Evolutionary conservation across 2,888 invertebrate species (phyloP), one percentile per base, ranked within the genome.

Genomic region (Drosophila subsilvestris): DNA sequence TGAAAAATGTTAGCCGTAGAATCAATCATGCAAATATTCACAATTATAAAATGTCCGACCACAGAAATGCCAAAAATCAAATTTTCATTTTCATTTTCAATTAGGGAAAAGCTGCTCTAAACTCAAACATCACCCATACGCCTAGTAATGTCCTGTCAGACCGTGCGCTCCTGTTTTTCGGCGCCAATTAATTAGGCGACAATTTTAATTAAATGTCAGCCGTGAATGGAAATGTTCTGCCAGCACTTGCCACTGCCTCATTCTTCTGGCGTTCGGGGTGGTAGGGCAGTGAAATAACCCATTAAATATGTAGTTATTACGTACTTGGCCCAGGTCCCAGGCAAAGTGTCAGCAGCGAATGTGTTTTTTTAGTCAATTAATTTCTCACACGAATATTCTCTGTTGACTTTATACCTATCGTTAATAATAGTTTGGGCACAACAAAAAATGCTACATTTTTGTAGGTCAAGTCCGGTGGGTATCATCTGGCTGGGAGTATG

Each of bases 171-270:
- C 55, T 50, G 42, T 61, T 44, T 61, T 80, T 80, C 73, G 82
- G 87, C 81, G 82, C 85, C 81, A 69, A 84, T 84, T 86, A 82
- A 87, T 82, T 82, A 84, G 85, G 74, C 73, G 71, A 65, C 79
- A 85, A 81, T 85, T 87, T 83, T 83, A 83, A 83, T 83, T 85
- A 83, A 87, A 83, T 74, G 72, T 63, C 82, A 63, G 71, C 73
- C 56, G 68, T 56, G 55, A 25, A 55, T 67, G 66, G 56, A 43
- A 63, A 48, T 54, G 67, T 49, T 66, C 48, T 49, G 29, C 55
- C 65, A 51, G 51, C 70, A 61, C 54, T 61, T 70, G 70, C 42
- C 48, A 48, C 58, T 25, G 14, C 37, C 14, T 14, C 37, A 14
- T 37, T 37, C n/a, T 68, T 18, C 8, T 6, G 9, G 20, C 43